Conservation (phyloP, 2,888 invertebrate species). For the Dasypogon diadema region DNA sequence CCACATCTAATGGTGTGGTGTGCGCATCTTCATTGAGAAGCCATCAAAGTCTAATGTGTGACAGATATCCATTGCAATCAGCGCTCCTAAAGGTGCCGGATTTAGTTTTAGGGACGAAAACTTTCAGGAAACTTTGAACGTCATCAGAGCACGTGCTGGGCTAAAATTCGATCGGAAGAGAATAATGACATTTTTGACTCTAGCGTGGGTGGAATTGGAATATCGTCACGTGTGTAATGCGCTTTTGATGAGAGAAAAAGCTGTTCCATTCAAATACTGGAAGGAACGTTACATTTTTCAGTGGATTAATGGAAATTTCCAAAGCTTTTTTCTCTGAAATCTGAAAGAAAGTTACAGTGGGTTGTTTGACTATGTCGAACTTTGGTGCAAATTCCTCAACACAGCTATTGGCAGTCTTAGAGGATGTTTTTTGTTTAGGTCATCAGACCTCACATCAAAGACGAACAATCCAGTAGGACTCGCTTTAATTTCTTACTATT, state of each 20-base stretch:
- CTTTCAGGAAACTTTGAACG: slow-evolving; percentile 1
- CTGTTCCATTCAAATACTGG: background rate
- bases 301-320: background rate
- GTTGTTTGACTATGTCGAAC: no score
- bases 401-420: no score
- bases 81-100: no score
- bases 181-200: background rate
- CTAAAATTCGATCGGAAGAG: background rate
- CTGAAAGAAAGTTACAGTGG: background rate
- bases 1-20: background rate
- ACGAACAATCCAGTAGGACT: no score
- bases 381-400: no score
- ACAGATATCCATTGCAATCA: no score
- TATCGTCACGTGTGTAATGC: slow-evolving; percentile 7
- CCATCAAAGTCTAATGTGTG: background rate
- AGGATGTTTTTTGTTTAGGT: no score
- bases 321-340: background rate
- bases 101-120: background rate
- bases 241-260: background rate
- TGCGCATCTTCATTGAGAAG: slow-evolving; percentile 10
- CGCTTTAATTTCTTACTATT: no score
- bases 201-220: background rate
- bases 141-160: slow-evolving; percentile 13
- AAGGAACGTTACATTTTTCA: background rate
- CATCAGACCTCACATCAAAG: no score